Percentiles rank a stretch among this genome's conserved stretches.
Conservation (phyloP, 2,888 invertebrate species). For the Euzetes globulus region DNA sequence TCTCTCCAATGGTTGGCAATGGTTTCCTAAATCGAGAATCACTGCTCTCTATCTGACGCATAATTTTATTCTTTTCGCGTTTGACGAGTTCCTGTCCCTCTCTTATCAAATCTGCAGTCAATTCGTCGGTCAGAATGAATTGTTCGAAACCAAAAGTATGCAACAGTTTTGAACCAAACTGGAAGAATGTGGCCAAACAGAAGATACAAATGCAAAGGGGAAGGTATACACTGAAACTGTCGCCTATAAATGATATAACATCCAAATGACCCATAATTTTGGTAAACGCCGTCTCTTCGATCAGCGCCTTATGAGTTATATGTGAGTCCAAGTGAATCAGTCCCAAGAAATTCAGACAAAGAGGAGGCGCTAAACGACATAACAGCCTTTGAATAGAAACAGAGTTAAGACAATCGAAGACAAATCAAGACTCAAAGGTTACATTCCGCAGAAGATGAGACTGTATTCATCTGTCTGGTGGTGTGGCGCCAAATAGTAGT, state of each 20-base stretch:
- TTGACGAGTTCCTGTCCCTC: slow-evolving; percentile 87
- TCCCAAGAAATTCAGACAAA: slow-evolving; percentile 96
- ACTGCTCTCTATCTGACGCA: slow-evolving; percentile 1
- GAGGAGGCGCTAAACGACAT: slow-evolving; percentile 91
- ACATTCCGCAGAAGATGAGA: slow-evolving; percentile 96
- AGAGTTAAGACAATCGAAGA: slow-evolving; percentile 13
- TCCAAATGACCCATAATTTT: slow-evolving; percentile 98
- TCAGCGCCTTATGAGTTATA: slow-evolving; percentile 56
- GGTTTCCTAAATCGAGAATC: neutral
- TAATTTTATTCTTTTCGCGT: slow-evolving; percentile 57
- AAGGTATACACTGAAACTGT: slow-evolving; percentile 98
- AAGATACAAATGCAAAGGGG: slow-evolving; percentile 91
- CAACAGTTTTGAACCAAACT: slow-evolving; percentile 79
- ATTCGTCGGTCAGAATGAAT: slow-evolving; percentile 86
- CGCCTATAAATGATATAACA: slow-evolving; percentile 88
- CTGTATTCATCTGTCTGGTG: slow-evolving; percentile 99
- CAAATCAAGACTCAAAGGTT: slow-evolving; percentile 44
- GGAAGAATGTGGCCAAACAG: slow-evolving; percentile 87
- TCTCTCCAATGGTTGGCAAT: neutral
- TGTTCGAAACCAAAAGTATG: slow-evolving; percentile 92
- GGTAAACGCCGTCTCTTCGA: slow-evolving; percentile 37
- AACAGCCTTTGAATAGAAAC: slow-evolving; percentile 55
- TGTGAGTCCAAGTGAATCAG: slow-evolving; percentile 97
- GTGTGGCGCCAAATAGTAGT: slow-evolving; percentile 93
- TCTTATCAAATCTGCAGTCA: slow-evolving; percentile 85